Evolutionary conservation across 2,797 vertebrate genomes (phyloP), one percentile per base, ranked within the genome.

Genomic region (Melanotaenia nigrans): DNA sequence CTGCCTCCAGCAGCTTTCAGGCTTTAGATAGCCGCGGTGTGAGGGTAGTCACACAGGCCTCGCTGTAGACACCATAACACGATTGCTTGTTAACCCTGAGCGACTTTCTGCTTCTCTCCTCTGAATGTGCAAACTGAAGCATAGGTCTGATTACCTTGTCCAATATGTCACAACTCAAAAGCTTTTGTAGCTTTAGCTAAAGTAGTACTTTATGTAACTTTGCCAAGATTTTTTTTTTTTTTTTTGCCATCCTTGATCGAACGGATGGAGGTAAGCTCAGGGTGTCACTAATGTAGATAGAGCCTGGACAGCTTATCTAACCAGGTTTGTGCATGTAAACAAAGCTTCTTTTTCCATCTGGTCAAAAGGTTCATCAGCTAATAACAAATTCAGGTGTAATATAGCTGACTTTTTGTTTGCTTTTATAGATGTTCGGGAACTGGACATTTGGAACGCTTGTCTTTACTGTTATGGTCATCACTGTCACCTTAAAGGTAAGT

Each of bases 401-500:
- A 30, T 5, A 7, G 22, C 40, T 45, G 16, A 70, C 28, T 42
- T 3, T 40, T 0, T 74, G 0, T 81, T 8, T 76, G 35, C 78
- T 64, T 69, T 78, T 65, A 1, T 71, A 99, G 98, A 99, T 98
- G 97, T 97, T 97, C 94, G 98, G 98, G 61, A 99, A 99, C 94
- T 99, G 97, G 98, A 98, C 98, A 0, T 99, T 99, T 90, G 98
- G 98, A 78, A 97, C 97, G 4, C 90, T 99, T 90, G 97, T 99
- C 77, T 99, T 99, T 87, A 99, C 97, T 0, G 96, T 99, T 74
- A 98, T 99, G 98, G 95, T 99, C 86, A 97, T 99, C 87, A 99
- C 98, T 0, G 98, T 99, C 73, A 99, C 97, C 0, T 93, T 97
- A 84, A 99, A 99, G 97, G 98, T 99, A 94, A 79, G 66, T 33